Conservation (phyloP, 2,113 vertebrate genomes). For the Stegostoma tigrinum region DNA sequence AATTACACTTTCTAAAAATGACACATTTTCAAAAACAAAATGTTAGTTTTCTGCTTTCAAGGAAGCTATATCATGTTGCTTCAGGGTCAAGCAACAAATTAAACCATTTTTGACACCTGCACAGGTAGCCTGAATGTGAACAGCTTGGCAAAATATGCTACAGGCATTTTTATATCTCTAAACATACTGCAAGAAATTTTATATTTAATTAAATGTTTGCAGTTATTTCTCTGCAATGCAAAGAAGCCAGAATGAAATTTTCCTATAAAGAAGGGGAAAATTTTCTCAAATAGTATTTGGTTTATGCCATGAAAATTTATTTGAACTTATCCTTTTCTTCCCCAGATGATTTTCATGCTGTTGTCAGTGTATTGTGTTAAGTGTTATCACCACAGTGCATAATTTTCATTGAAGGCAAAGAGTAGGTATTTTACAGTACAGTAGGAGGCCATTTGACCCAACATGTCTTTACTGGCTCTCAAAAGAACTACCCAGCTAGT, state of each 20-base stretch:
- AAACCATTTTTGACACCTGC: neutral
- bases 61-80: neutral
- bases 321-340: neutral
- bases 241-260: neutral
- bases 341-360: neutral
- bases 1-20: neutral
- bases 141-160: neutral
- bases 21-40: neutral
- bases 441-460: no score
- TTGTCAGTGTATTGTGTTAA: neutral
- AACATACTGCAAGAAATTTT: neutral
- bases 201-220: neutral
- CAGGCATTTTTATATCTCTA: neutral
- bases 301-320: neutral
- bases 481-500: no score
- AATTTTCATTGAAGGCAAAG: constrained; percentile 13
- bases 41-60: neutral
- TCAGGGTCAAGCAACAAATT: neutral
- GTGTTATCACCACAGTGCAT: neutral
- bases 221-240: neutral
- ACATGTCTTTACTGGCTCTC: no score
- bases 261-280: neutral
- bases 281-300: neutral
- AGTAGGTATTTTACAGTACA: neutral
- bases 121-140: neutral